These are phyloP conservation scores for Drosophila ananassae DNA, from an alignment of 1,140 invertebrate genomes.

Conservation along the genomic window DNA sequence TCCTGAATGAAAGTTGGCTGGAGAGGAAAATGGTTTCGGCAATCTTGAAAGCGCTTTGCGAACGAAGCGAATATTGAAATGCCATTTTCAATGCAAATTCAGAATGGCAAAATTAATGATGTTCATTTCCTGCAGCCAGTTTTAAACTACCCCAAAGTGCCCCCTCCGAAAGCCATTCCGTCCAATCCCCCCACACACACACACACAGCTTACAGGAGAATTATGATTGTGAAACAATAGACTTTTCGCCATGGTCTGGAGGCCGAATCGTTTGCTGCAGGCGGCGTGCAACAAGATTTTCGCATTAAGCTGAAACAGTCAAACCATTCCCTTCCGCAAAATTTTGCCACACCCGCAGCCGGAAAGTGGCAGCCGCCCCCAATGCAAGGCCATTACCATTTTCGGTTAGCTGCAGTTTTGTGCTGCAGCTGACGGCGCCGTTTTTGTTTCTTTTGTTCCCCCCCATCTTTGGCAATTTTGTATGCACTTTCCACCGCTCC, in stretches of 20 bases:
- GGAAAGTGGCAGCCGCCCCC: constrained; percentile 7
- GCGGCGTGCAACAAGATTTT: constrained; percentile 78
- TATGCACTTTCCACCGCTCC: constrained; percentile 69
- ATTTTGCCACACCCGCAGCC: background rate
- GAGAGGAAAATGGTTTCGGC: constrained; percentile 43
- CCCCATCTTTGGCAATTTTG: constrained; percentile 68
- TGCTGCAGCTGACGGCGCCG: constrained; percentile 48
- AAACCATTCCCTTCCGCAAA: constrained; percentile 13
- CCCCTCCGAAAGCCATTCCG: constrained; percentile 4
- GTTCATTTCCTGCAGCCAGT: constrained; percentile 71
- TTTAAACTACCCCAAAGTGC: constrained; percentile 8
- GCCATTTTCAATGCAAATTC: constrained; percentile 80
- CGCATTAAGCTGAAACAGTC: constrained; percentile 68
- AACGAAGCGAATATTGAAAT: constrained; percentile 66
- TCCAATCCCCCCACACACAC: background rate
- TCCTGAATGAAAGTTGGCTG: constrained; percentile 31
- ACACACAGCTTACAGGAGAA: constrained; percentile 72
- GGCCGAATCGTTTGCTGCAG: constrained; percentile 53
- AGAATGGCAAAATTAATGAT: constrained; percentile 80
- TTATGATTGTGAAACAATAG: constrained; percentile 81
- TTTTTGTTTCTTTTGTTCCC: constrained; percentile 72
- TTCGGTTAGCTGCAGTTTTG: constrained; percentile 66
- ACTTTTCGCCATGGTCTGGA: constrained; percentile 64
- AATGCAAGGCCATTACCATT: constrained; percentile 74
- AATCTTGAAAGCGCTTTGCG: constrained; percentile 64